Conservation (phyloP, 35 echinoderm and acorn worm species). For the Apostichopus californicus region DNA sequence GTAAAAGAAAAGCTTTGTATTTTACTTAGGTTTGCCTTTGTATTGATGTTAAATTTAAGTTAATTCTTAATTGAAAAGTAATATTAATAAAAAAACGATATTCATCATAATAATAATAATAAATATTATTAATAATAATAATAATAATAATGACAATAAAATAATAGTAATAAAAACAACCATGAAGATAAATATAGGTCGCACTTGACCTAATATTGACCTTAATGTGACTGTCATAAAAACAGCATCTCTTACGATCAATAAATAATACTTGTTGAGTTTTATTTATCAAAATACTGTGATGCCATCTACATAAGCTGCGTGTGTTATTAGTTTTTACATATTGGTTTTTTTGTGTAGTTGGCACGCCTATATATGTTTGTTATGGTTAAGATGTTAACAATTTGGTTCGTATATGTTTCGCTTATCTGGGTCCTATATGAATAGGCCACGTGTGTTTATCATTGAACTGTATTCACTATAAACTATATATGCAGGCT, state of each 20-base stretch:
- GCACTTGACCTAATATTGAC: too few relatives aligned
- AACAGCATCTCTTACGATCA: not conserved
- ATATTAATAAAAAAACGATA: too few relatives aligned
- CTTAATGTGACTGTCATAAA: too few relatives aligned
- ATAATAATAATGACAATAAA: too few relatives aligned
- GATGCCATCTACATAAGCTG: not conserved
- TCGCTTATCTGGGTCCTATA: not conserved
- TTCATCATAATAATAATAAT: too few relatives aligned
- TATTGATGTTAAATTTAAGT: too few relatives aligned
- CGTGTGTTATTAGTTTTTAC: not conserved
- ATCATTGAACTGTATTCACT: not conserved
- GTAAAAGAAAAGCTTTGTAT: too few relatives aligned
- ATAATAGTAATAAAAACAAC: too few relatives aligned
- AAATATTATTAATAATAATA: too few relatives aligned
- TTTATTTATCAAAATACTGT: not conserved
- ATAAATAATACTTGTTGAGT: not conserved
- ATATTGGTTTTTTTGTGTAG: not conserved
- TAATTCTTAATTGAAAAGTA: too few relatives aligned
- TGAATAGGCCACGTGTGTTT: not conserved
- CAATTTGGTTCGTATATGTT: not conserved
- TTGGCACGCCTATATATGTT: not conserved
- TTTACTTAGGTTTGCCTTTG: too few relatives aligned
- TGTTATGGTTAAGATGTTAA: not conserved
- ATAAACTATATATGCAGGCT: not conserved
- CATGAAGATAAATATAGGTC: too few relatives aligned